Evolutionary conservation across 2,888 invertebrate species (phyloP).

Genomic region (Lasioglossum calceatum): DNA sequence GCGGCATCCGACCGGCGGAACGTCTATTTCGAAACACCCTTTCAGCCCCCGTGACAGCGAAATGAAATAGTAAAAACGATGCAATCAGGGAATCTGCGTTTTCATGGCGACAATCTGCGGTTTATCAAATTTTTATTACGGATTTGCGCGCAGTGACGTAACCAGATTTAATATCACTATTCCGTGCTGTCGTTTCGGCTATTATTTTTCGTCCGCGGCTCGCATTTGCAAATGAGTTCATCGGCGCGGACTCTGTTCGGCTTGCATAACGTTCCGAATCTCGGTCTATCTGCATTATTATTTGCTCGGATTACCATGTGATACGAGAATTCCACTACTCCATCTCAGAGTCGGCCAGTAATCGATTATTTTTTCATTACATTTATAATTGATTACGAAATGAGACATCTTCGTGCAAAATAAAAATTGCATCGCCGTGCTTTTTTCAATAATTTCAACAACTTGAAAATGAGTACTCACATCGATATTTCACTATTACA

Average conservation of each 20-base stretch:
- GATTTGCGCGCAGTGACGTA: conserved; percentile 1
- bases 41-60: neutral
- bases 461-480: no score
- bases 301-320: neutral
- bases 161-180: conserved; percentile 48
- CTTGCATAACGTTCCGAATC: conserved; percentile 19
- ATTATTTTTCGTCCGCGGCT: conserved; percentile 36
- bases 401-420: no score
- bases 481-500: no score
- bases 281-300: neutral
- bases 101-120: conserved; percentile 23
- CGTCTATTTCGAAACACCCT: conserved; percentile 18
- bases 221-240: conserved; percentile 10
- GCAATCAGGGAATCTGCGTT: conserved; percentile 34
- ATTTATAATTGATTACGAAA: no score
- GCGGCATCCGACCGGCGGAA: neutral
- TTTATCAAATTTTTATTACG: conserved; percentile 58
- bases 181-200: conserved; percentile 9
- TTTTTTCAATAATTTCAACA: no score
- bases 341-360: no score
- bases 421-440: no score
- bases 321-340: no score
- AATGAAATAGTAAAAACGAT: conserved; percentile 13
- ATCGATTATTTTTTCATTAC: no score
- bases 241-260: conserved; percentile 7